Base-by-base conservation (phyloP, 1,140 invertebrate genomes). In the Pseudomyrmex dendroicus region DNA sequence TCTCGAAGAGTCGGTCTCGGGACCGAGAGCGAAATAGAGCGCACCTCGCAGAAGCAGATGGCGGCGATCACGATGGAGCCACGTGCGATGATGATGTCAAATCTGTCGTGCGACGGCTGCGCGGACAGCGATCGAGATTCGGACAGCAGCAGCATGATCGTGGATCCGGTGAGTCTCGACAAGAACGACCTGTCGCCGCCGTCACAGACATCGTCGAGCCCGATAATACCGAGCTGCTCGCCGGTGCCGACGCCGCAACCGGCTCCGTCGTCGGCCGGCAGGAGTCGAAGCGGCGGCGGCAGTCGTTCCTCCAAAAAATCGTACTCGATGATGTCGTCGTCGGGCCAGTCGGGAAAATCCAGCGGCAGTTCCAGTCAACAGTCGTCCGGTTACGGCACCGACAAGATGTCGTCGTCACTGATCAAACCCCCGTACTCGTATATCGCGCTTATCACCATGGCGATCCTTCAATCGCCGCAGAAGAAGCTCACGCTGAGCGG, bases 401-500 rank as follows among this genome's bases (percentile, higher is more conserved):
- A 93, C 44, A 94, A 94, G 46, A 85, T 94, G 25, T 91, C 93
- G n/a, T 93, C 94, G 13, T 94, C 95, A 0, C 84, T 97, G 46
- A 97, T 98, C 13, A 99, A 99, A 92, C 99, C 99, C 2, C 98
- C 99, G 0, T 99, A 99, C 93, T 99, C 98, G 0, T 99, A 99
- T 94, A 99, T 99, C 85, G 98, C 99, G 0, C 95, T 99, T 0
- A 99, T 99, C 88, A 99, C 99, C 0, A 99, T 99, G 99, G 97
- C 99, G 15, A 99, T 99, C 67, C 95, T 99, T 0, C 98, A 99
- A 89, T 98, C 98, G n/a, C 98, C 98, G 12, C 97, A 99, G 90
- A 99, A 99, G 95, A 98, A 99, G 91, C 94, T 99, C 12, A 99
- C 99, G 0, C 95, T 99, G 0, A 99, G 98, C 90, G 99, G 98